Percentiles rank a stretch among this genome's conserved stretches.
Conservation (phyloP, 2,888 invertebrate species). For the Cryptocephalus moraei region DNA sequence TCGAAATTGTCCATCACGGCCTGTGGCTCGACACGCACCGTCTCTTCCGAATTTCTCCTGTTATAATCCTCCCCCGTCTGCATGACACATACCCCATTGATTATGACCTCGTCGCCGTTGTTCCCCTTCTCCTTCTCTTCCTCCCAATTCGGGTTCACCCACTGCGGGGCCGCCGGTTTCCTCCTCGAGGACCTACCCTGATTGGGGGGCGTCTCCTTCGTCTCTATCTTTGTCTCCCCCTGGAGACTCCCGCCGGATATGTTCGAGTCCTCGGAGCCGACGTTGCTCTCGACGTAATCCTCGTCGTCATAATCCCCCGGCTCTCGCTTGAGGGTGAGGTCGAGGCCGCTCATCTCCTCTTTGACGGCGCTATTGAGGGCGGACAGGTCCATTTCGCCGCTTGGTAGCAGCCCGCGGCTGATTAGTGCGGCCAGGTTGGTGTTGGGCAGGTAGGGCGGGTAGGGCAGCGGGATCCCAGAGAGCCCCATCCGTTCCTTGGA, state of each 20-base stretch:
- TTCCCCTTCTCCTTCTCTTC: conserved; percentile 50
- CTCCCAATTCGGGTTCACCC: conserved; percentile 94
- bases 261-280: conserved; percentile 58
- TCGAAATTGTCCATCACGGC: conserved; percentile 56
- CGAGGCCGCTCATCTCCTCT: conserved; percentile 76
- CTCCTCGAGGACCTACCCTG: conserved; percentile 56
- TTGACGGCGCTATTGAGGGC: conserved; percentile 45
- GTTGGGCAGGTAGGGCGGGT: conserved; percentile 69
- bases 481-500: conserved; percentile 77
- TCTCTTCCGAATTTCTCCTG: conserved; percentile 50
- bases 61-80: conserved; percentile 70
- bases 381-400: conserved; percentile 47
- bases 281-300: conserved; percentile 66
- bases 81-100: conserved; percentile 91
- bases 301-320: conserved; percentile 73
- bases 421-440: conserved; percentile 68
- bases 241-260: conserved; percentile 40
- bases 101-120: conserved; percentile 71
- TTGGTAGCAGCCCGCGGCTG: conserved; percentile 53
- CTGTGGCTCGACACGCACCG: conserved; percentile 65
- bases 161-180: conserved; percentile 94
- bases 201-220: conserved; percentile 37
- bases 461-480: conserved; percentile 64
- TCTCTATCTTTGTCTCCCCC: conserved; percentile 50
- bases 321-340: conserved; percentile 74